These are phyloP conservation scores for Drosophila bipectinata DNA, from an alignment of 1,140 invertebrate genomes.

Conservation along the genomic window DNA sequence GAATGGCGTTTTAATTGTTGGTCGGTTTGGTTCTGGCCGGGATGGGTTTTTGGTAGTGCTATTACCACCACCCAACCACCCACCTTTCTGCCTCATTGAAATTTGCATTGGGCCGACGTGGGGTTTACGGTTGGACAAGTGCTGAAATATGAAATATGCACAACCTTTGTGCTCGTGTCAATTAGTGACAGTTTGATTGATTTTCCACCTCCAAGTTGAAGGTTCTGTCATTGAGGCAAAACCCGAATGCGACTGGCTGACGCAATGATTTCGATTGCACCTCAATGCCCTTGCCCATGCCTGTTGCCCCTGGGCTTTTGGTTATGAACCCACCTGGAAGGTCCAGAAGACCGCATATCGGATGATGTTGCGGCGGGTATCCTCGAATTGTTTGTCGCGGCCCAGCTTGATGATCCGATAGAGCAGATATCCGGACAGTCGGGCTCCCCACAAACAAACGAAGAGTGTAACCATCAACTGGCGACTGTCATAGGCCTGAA, in stretches of 20 bases:
- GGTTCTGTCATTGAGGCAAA: constrained; percentile 47
- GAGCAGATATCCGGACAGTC: constrained; percentile 93
- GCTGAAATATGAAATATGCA: constrained; percentile 74
- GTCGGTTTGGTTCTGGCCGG: not conserved
- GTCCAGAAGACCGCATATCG: constrained; percentile 96
- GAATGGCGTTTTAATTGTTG: constrained; percentile 60
- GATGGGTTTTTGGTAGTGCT: not conserved
- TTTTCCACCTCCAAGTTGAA: constrained; percentile 59
- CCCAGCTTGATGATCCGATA: constrained; percentile 95
- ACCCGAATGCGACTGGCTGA: constrained; percentile 41
- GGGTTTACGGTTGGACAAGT: constrained; percentile 43
- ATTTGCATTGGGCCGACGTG: constrained; percentile 23
- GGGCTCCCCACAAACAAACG: constrained; percentile 93
- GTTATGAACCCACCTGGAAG: constrained; percentile 89
- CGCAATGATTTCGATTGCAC: constrained; percentile 16
- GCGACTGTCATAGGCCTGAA: constrained; percentile 91
- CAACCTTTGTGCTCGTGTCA: constrained; percentile 53
- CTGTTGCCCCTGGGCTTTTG: not conserved
- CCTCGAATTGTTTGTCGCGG: constrained; percentile 95
- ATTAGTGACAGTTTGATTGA: constrained; percentile 63
- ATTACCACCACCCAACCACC: not conserved
- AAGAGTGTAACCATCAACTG: constrained; percentile 94
- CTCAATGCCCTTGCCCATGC: not conserved
- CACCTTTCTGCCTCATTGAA: constrained; percentile 11
- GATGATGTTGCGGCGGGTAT: constrained; percentile 93